A percentile compares a stretch with the other conserved stretches of the same genome.
These are phyloP conservation scores for Morpho achilles DNA, from an alignment of 2,888 invertebrate genomes.

Conservation along the genomic window DNA sequence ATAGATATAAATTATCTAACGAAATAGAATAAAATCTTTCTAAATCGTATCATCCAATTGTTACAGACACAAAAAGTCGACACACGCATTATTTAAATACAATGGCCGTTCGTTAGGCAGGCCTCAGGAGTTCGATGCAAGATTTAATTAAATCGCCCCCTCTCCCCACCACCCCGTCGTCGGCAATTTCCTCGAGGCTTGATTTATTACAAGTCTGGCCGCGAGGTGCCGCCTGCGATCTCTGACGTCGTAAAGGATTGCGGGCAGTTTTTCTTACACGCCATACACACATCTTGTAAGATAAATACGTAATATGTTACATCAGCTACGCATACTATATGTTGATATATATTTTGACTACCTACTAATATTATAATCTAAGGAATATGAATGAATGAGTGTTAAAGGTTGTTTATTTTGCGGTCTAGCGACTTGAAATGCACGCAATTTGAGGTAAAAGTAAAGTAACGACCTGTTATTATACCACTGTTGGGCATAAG, in stretches of 20 bases:
- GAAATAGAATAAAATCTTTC: conserved; percentile 7
- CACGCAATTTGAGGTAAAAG: no score
- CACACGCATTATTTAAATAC: conserved; percentile 76
- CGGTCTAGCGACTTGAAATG: no score
- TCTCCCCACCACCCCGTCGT: conserved; percentile 41
- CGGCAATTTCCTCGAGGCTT: conserved; percentile 75
- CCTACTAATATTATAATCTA: no score
- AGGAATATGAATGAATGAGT: no score
- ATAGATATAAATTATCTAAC: not conserved
- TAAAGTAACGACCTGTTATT: no score
- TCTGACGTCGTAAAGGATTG: conserved; percentile 64
- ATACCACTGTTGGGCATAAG: no score
- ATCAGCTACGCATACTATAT: no score
- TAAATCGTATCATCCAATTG: conserved; percentile 25
- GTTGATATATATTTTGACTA: no score
- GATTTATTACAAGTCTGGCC: conserved; percentile 75
- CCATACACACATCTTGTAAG: conserved; percentile 2
- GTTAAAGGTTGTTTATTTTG: no score
- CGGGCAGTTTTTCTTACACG: conserved; percentile 44
- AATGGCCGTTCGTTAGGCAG: conserved; percentile 76
- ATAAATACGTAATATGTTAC: no score
- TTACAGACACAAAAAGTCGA: conserved; percentile 59
- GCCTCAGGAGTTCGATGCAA: conserved; percentile 80
- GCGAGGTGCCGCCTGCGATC: conserved; percentile 51
- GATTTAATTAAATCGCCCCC: conserved; percentile 80